Evolutionary conservation across 2,113 vertebrate genomes (phyloP), one percentile per base, ranked within the genome.

Genomic region (Oryzias celebensis): DNA sequence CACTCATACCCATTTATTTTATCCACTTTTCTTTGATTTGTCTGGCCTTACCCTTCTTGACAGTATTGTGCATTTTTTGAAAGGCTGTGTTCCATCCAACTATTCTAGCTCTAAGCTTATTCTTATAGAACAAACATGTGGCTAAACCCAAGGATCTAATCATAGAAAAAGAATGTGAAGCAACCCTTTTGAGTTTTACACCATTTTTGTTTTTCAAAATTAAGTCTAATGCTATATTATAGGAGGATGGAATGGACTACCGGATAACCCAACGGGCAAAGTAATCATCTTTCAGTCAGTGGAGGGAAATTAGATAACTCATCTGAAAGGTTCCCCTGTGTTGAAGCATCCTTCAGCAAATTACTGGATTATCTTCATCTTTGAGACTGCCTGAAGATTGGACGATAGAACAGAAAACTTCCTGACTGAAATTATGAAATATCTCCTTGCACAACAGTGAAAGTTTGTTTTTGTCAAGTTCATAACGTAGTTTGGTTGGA

Each of bases 51-150:
- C 59, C 18, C 14, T 70, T 66, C 8, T 16, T 54, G 71, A 73
- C 61, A 61, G 48, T 44, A 61, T 62, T 62, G 28, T 78, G 75
- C 76, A 85, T 72, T 66, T 71, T 54, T 63, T 49, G 44, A 73
- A 51, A 72, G 52, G 50, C 7, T 45, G 52, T 4, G 52, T 46
- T 20, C 61, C 48, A 65, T 18, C 54, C 48, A 51, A 65, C 55
- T 52, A 67, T 20, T 36, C 7, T 4, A 45, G 0, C 62, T 28
- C 65, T 75, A 52, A 53, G 70, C 43, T 58, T 14, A 74, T 67
- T 52, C 31, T 36, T 10, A 7, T 7, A 10, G 36, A 36, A 36
- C 36, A 36, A 36, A 36, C 36, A 36, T 36, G 8, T 12, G 36
- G 36, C 36, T 36, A 36, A 36, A 36, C 8, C 36, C 36, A 36